These are phyloP conservation scores for Penaeus indicus DNA, from an alignment of 1,140 invertebrate genomes.

Conservation along the genomic window DNA sequence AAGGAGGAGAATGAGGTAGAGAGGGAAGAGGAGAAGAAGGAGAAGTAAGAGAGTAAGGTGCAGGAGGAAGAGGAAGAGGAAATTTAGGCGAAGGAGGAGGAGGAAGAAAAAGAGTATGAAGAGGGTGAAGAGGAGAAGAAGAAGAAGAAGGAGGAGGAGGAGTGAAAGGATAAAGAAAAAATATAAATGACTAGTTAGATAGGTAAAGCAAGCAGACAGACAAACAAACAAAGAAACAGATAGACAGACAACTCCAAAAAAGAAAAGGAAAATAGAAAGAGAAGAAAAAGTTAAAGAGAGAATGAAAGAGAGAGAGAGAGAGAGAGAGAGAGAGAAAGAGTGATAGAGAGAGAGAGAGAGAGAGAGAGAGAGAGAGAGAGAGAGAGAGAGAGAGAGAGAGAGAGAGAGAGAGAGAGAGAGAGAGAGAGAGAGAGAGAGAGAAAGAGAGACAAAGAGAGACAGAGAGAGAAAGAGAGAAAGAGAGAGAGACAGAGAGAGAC, in stretches of 20 bases:
- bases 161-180: too few relatives aligned
- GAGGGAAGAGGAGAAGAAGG: not conserved
- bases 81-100: not conserved
- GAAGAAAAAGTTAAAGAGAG: not conserved
- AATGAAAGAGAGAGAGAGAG: not conserved
- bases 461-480: not conserved
- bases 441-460: not conserved
- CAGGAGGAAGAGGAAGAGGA: not conserved
- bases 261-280: not conserved
- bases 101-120: not conserved
- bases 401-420: not conserved
- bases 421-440: not conserved
- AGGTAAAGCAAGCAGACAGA: too few relatives aligned
- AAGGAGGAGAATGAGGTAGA: not conserved
- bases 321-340: conserved; percentile 5
- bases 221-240: not conserved
- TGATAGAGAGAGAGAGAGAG: not conserved
- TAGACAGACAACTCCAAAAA: not conserved
- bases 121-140: not conserved
- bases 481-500: not conserved
- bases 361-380: conserved; percentile 8
- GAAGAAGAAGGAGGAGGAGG: too few relatives aligned
- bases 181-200: too few relatives aligned
- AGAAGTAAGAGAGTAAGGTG: not conserved
- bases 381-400: not conserved